Percentiles rank a stretch among this genome's conserved stretches.
These are phyloP conservation scores for Myrmecobius fasciatus DNA, from an alignment of 2,113 vertebrate genomes.

Conservation along the genomic window DNA sequence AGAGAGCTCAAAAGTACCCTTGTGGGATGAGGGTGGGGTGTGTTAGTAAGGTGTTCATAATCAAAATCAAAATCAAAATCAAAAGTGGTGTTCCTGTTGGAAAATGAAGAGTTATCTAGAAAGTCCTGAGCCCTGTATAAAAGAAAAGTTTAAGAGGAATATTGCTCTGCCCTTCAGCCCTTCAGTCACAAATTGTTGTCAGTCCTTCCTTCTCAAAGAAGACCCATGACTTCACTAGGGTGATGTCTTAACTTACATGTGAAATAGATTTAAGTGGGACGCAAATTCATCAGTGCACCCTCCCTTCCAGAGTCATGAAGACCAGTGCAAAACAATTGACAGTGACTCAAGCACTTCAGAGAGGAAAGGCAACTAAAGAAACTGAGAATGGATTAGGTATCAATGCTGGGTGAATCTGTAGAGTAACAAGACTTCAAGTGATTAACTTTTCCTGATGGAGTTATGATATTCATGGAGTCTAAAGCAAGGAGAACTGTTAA, in stretches of 20 bases:
- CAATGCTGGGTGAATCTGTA: neutral
- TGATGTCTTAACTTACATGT: too few species aligned
- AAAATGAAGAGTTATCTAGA: neutral
- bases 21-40: neutral
- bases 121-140: neutral
- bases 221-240: too few species aligned
- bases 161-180: neutral
- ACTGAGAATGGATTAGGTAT: neutral
- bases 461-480: neutral
- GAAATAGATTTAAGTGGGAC: too few species aligned
- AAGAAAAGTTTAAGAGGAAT: neutral
- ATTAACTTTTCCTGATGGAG: neutral
- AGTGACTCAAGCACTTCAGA: neutral
- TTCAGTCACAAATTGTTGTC: too few species aligned
- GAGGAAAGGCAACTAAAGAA: neutral
- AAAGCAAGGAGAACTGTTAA: neutral
- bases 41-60: neutral
- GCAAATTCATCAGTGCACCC: too few species aligned
- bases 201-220: too few species aligned
- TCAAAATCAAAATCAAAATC: accelerated
- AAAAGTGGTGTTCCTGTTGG: neutral
- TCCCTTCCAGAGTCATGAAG: too few species aligned
- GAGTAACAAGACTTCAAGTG: neutral
- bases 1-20: too few species aligned
- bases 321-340: too few species aligned